Percentiles rank a stretch among this genome's conserved stretches.
Conservation (phyloP, 2,888 invertebrate genomes). For the Macrophya annulata region DNA sequence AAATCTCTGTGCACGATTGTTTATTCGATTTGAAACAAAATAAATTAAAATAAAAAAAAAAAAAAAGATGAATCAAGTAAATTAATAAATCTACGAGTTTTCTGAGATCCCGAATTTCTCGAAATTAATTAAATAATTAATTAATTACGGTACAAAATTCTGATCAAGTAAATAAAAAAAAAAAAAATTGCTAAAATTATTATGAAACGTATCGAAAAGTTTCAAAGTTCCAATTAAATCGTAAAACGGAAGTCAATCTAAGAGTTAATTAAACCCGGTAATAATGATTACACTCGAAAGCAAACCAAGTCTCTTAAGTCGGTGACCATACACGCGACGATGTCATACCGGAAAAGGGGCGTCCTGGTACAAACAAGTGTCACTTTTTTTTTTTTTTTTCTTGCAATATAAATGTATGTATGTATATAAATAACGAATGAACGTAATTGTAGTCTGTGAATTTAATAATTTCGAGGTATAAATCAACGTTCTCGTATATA, state of each 20-base stretch:
- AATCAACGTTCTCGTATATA: not conserved
- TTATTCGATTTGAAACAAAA: not conserved
- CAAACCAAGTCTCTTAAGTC: constrained; percentile 45
- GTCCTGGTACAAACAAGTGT: constrained; percentile 42
- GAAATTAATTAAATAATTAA: too few species aligned
- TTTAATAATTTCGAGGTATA: not conserved
- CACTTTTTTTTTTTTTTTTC: constrained; percentile 13
- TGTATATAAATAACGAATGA: not conserved
- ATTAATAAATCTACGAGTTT: too few species aligned
- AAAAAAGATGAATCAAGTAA: not conserved
- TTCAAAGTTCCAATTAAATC: not conserved
- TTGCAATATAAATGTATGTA: constrained; percentile 23
- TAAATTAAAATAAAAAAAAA: not conserved
- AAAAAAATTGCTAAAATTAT: not conserved
- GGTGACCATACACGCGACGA: not conserved
- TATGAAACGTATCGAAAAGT: not conserved
- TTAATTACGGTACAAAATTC: not conserved
- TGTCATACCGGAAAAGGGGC: constrained; percentile 55
- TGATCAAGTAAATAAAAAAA: not conserved
- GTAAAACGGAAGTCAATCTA: constrained; percentile 31
- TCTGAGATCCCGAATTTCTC: too few species aligned
- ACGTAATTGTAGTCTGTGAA: not conserved
- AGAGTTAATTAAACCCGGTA: constrained; percentile 31
- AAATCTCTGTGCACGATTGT: constrained; percentile 11
- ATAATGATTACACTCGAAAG: constrained; percentile 47